Evolutionary conservation across 1,140 invertebrate genomes (phyloP), one percentile per base, ranked within the genome.

Genomic region (Cotesia typhae): DNA sequence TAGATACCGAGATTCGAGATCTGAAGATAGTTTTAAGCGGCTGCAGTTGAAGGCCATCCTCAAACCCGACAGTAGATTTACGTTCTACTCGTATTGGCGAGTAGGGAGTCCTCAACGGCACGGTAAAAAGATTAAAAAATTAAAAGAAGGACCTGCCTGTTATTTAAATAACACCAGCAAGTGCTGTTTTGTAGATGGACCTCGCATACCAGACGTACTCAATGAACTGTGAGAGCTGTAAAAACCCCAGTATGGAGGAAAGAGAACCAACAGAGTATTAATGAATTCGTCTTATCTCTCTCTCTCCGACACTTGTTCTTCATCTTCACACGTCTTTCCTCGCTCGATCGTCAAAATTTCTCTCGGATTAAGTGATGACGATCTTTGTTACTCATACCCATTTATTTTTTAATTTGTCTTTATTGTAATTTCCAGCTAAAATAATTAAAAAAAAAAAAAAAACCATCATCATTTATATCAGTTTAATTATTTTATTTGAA

Each of bases 141-240:
- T 47, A 6, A 47, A 47, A 47, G 5, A 47, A 47, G 41, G 41
- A 6, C 41, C 57, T 63, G 68, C 38, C 59, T 60, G 28, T 28
- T 28, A 28, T 28, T 28, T 28, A 28, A 41, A 10, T 10, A 47
- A 10, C 41, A 47, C 6, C 41, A 47, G 41, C 41, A 47, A 47
- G 41, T 47, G 41, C 41, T 47, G 75, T 77, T 28, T 28, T 28
- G 77, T 80, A 79, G 81, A 74, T 75, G 74, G 77, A 72, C 73
- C 80, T 77, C 76, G 78, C 81, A 83, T 81, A 80, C 82, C 82
- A 81, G 80, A 83, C 82, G 78, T 76, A 73, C 78, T 83, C 81
- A 82, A 82, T 83, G 79, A 83, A 79, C 76, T 63, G 73, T 75
- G 71, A 76, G 70, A 63, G 52, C 67, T 71, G 65, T 63, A 67